These are phyloP conservation scores for Sebastes hopkinsi DNA, from an alignment of 2,797 vertebrate genomes.

Conservation along the genomic window DNA sequence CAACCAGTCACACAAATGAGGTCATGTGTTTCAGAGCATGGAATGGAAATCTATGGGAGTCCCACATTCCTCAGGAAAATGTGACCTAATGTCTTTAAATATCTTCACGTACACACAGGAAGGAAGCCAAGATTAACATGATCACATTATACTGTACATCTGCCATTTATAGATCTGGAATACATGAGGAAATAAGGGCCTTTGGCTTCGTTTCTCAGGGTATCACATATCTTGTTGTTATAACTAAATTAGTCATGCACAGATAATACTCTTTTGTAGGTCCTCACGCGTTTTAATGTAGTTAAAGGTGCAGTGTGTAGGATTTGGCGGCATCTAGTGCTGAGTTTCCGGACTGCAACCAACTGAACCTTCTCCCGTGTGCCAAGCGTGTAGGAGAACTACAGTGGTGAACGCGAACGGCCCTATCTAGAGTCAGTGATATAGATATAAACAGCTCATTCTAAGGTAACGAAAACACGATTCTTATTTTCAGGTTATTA, in stretches of 20 bases:
- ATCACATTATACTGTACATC: slow-evolving; percentile 29
- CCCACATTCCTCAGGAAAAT: slow-evolving; percentile 72
- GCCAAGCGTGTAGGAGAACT: too few species aligned
- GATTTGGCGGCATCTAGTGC: too few species aligned
- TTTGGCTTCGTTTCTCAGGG: slow-evolving; percentile 23
- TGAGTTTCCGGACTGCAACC: too few species aligned
- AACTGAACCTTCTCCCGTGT: too few species aligned
- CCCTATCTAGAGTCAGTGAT: too few species aligned
- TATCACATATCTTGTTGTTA: not conserved
- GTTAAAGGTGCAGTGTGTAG: not conserved
- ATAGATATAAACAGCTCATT: too few species aligned
- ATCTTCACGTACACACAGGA: slow-evolving; percentile 56
- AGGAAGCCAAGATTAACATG: slow-evolving; percentile 38
- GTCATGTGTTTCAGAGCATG: slow-evolving; percentile 61
- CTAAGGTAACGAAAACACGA: too few species aligned
- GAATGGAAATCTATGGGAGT: slow-evolving; percentile 64
- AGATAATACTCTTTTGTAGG: not conserved
- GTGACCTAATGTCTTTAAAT: slow-evolving; percentile 76
- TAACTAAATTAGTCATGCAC: not conserved
- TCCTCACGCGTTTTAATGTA: not conserved
- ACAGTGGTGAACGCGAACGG: too few species aligned
- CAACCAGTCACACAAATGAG: slow-evolving; percentile 52
- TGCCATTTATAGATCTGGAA: slow-evolving; percentile 16
- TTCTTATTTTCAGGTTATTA: too few species aligned
- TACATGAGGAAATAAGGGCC: not conserved